A percentile compares a stretch with the other conserved stretches of the same genome.
Conservation (phyloP, 2,113 vertebrate species). For the Heteronetta atricapilla region DNA sequence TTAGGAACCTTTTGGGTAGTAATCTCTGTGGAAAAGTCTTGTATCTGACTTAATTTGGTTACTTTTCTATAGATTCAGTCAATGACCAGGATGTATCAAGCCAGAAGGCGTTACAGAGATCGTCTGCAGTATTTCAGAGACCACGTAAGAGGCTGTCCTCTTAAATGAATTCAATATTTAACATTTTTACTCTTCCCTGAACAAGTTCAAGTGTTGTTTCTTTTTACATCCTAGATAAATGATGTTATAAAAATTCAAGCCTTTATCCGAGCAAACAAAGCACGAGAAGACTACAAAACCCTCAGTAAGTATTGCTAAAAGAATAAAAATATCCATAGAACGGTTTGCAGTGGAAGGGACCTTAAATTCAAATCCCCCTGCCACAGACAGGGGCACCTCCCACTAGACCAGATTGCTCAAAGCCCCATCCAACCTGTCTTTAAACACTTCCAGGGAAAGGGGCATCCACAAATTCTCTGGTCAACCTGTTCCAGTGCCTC, state of each 20-base stretch:
- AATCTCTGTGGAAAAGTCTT: neutral
- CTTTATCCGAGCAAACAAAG: constrained; percentile 98
- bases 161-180: neutral
- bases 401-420: too few species aligned
- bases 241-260: constrained; percentile 97
- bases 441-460: too few species aligned
- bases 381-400: too few species aligned
- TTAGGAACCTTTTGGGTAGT: neutral
- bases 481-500: too few species aligned
- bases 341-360: too few species aligned
- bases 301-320: constrained; percentile 87
- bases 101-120: constrained; percentile 90
- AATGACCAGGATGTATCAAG: constrained; percentile 93
- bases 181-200: neutral
- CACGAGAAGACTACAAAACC: constrained; percentile 97
- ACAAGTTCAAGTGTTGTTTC: neutral
- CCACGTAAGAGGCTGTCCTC: constrained; percentile 80
- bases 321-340: neutral
- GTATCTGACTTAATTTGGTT: neutral
- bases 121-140: constrained; percentile 93
- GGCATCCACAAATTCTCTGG: too few species aligned
- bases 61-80: constrained; percentile 86
- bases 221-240: constrained; percentile 80
- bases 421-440: too few species aligned
- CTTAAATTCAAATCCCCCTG: too few species aligned